A percentile compares a stretch with the other conserved stretches of the same genome.
Conservation (phyloP, 2,888 invertebrate species). For the Agrenia bidenticulata region DNA sequence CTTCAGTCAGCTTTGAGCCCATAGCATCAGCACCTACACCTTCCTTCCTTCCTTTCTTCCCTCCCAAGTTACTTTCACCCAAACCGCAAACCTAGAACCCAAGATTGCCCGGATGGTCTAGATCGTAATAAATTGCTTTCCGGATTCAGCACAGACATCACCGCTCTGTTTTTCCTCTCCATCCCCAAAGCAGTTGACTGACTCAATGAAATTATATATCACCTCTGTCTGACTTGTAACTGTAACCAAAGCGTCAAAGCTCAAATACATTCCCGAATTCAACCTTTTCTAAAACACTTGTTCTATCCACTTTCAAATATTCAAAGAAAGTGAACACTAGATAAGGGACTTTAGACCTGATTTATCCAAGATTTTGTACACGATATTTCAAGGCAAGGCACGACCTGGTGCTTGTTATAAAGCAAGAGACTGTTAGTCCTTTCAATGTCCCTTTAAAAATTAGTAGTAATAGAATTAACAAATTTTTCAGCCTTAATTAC, state of each 20-base stretch:
- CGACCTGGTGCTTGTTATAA: too few species aligned
- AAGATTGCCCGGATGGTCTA: slow-evolving; percentile 17
- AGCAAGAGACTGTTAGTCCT: too few species aligned
- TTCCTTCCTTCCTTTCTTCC: not conserved
- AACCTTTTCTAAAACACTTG: not conserved
- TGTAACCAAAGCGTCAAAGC: not conserved
- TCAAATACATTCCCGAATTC: not conserved
- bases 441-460: too few species aligned
- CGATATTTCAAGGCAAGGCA: too few species aligned
- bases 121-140: slow-evolving; percentile 24
- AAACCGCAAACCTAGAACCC: slow-evolving; percentile 15
- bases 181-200: not conserved
- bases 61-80: slow-evolving; percentile 13
- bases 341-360: too few species aligned
- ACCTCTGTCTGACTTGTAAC: not conserved
- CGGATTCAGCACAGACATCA: not conserved
- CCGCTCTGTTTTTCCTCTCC: slow-evolving; percentile 8
- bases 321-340: too few species aligned
- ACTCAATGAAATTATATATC: slow-evolving; percentile 19
- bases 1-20: not conserved
- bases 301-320: too few species aligned
- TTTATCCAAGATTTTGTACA: too few species aligned
- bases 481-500: too few species aligned
- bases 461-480: too few species aligned
- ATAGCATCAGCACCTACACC: not conserved